phyloP scores from a whole-genome alignment of 1,140 invertebrate species.

The Scaptomyza graminum region DNA sequence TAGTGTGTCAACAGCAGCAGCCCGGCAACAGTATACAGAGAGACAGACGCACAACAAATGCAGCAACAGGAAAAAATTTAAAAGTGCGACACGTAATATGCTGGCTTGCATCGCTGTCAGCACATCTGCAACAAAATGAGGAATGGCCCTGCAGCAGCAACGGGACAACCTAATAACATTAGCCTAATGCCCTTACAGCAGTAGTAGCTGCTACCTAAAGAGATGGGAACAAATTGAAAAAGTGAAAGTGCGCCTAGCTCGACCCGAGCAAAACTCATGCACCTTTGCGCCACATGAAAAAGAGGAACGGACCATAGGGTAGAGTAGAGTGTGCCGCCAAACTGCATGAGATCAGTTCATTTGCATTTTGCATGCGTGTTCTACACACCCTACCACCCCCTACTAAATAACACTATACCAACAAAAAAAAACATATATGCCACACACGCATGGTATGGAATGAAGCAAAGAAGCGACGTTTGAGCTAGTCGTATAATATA shows the following conservation, averaged over 20 bases:
- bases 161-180: constrained; percentile 68
- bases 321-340: constrained; percentile 55
- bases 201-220: constrained; percentile 54
- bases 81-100: constrained; percentile 73
- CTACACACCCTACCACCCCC: constrained; percentile 10
- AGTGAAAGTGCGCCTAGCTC: constrained; percentile 71
- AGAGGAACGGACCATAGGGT: constrained; percentile 9
- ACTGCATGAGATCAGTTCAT: constrained; percentile 62
- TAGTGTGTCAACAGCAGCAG: constrained; percentile 25
- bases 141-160: constrained; percentile 37
- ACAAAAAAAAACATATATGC: constrained; percentile 18
- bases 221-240: constrained; percentile 40
- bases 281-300: constrained; percentile 58
- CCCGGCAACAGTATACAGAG: constrained; percentile 7
- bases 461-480: constrained; percentile 13
- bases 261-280: constrained; percentile 70
- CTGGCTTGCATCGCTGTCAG: constrained; percentile 58
- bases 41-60: constrained; percentile 23
- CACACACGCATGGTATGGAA: constrained; percentile 43
- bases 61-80: constrained; percentile 38
- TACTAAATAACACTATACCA: not conserved
- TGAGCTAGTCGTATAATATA: constrained; percentile 56
- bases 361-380: constrained; percentile 47
- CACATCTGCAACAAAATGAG: constrained; percentile 76
- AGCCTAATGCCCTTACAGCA: constrained; percentile 38